Evolutionary conservation across 2,888 invertebrate genomes (phyloP).

Genomic region (Trichogramma evanescens): DNA sequence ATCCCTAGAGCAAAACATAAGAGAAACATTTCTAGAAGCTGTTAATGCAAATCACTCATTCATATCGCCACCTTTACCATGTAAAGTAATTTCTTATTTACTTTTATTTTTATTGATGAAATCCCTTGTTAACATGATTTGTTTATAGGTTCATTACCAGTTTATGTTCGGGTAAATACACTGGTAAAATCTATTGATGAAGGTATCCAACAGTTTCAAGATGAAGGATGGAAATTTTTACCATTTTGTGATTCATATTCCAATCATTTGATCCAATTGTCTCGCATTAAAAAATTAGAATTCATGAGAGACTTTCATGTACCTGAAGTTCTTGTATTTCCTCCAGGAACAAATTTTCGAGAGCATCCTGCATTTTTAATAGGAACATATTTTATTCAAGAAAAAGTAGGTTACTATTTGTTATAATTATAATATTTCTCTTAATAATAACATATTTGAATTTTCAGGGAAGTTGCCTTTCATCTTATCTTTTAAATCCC

Average conservation of each 20-base stretch:
- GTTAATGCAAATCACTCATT: conserved; percentile 22
- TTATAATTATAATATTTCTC: neutral
- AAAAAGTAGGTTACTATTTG: conserved; percentile 66
- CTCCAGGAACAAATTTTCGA: conserved; percentile 64
- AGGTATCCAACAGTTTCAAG: conserved; percentile 60
- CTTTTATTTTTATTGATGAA: neutral
- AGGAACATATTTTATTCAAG: conserved; percentile 79
- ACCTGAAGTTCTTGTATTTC: conserved; percentile 79
- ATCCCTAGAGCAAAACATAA: conserved; percentile 57
- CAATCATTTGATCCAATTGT: conserved; percentile 56
- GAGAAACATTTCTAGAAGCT: conserved; percentile 39
- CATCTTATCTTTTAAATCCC: conserved; percentile 72
- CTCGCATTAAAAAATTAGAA: conserved; percentile 53
- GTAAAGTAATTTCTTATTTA: conserved; percentile 4
- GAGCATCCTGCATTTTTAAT: conserved; percentile 61
- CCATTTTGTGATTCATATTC: conserved; percentile 53
- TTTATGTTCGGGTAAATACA: conserved; percentile 83
- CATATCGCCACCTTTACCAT: conserved; percentile 18
- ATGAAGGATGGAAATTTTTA: conserved; percentile 65
- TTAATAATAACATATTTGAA: neutral
- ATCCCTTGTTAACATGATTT: neutral
- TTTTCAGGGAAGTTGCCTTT: conserved; percentile 81
- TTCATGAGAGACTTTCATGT: conserved; percentile 79
- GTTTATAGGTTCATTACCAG: conserved; percentile 55
- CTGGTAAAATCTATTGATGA: conserved; percentile 61